Conservation (phyloP, 1,140 invertebrate species). For the Portunus trituberculatus region DNA sequence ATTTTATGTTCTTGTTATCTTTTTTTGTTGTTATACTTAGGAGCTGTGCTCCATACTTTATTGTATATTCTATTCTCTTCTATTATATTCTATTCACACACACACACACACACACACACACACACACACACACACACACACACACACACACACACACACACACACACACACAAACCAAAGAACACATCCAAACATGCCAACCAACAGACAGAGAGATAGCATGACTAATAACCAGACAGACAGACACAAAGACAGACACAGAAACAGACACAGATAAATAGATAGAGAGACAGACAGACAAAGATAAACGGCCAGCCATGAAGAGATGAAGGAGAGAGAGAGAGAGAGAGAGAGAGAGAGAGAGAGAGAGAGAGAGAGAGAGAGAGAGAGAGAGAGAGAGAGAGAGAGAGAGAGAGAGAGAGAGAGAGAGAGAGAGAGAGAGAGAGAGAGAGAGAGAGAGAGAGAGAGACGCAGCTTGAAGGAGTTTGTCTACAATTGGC, state of each 20-base stretch:
- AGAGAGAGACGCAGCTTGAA: conserved; percentile 54
- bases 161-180: too few species aligned
- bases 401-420: conserved; percentile 48
- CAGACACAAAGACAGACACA: background rate
- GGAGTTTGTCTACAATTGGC: conserved; percentile 42
- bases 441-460: conserved; percentile 39
- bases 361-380: background rate
- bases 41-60: too few species aligned
- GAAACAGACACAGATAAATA: background rate
- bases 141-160: too few species aligned
- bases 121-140: too few species aligned
- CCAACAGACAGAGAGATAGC: background rate
- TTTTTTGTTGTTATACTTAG: too few species aligned
- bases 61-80: too few species aligned
- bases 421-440: conserved; percentile 41
- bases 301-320: too few species aligned
- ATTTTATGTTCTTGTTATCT: too few species aligned
- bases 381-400: background rate
- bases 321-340: too few species aligned
- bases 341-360: conserved; percentile 11
- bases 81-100: too few species aligned
- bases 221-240: background rate
- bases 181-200: too few species aligned
- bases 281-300: background rate
- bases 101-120: too few species aligned